Evolutionary conservation across 2,113 vertebrate genomes (phyloP).

Genomic region (Phycodurus eques): DNA sequence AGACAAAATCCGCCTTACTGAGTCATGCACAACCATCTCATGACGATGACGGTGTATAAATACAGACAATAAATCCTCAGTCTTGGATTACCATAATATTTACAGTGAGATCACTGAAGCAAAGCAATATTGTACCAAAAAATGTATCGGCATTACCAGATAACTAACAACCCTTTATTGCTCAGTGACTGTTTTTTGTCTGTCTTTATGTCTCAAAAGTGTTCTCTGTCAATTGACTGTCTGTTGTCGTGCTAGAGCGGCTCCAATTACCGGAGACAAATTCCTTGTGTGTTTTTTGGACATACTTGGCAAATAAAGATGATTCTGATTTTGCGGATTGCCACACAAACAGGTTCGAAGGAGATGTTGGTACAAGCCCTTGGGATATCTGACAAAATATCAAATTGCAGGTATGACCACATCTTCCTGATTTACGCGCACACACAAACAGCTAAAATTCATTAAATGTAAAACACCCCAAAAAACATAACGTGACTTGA

Average conservation of each 20-base stretch:
- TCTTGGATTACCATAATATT: neutral
- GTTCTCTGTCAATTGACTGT: too few species aligned
- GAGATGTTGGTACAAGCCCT: slow-evolving; percentile 5
- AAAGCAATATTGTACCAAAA: neutral
- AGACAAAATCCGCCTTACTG: slow-evolving; percentile 4
- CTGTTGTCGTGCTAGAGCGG: too few species aligned
- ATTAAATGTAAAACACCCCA: neutral
- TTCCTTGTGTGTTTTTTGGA: too few species aligned
- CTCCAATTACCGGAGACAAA: too few species aligned
- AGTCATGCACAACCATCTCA: slow-evolving; percentile 15
- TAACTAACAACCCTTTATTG: too few species aligned
- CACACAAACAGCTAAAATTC: neutral
- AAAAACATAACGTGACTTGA: neutral
- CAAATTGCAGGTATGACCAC: neutral
- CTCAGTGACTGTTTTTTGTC: too few species aligned
- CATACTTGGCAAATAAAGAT: too few species aligned
- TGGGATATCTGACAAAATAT: slow-evolving; percentile 7
- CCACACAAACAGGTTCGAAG: neutral
- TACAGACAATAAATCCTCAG: neutral
- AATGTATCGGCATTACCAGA: too few species aligned
- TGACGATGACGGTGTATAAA: slow-evolving; percentile 1
- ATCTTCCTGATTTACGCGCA: neutral
- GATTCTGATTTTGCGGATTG: neutral
- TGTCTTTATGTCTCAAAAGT: too few species aligned
- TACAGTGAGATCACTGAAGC: neutral